Percentiles rank a stretch among this genome's conserved stretches.
phyloP scores from a whole-genome alignment of 2,113 vertebrate genomes.

The Cairina moschata region DNA sequence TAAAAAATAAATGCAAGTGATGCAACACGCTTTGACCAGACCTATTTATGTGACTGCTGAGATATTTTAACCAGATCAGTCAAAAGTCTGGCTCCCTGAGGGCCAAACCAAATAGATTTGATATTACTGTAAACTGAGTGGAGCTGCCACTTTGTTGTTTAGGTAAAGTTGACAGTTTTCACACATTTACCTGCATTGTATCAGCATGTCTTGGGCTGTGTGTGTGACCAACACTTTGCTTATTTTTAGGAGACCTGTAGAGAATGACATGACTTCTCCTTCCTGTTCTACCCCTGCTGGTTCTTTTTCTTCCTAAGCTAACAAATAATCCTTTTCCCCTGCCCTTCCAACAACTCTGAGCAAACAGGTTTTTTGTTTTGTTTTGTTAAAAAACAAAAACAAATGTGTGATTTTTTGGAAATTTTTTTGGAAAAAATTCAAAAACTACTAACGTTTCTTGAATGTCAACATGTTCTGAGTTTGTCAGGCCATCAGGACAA shows the following conservation, averaged over 20 bases:
- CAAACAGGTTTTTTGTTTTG: neutral
- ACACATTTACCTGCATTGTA: neutral
- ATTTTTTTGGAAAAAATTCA: neutral
- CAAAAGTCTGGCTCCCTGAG: neutral
- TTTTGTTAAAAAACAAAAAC: too few relatives aligned
- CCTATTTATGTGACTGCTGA: slow-evolving; percentile 20
- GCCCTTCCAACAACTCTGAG: neutral
- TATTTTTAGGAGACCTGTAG: neutral
- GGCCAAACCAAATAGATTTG: neutral
- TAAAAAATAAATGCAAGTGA: slow-evolving; percentile 56
- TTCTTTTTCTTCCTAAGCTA: neutral
- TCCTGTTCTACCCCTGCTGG: neutral
- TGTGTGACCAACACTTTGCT: neutral
- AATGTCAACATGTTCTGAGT: slow-evolving; percentile 1
- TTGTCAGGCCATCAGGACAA: slow-evolving; percentile 21
- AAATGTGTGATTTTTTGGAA: too few relatives aligned
- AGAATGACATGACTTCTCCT: neutral
- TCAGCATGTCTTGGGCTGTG: fast-evolving
- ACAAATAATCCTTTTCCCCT: neutral
- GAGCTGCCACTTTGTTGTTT: neutral
- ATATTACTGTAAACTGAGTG: neutral
- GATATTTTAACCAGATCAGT: slow-evolving; percentile 38
- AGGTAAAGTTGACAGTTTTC: neutral
- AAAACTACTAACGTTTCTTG: neutral
- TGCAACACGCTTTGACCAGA: slow-evolving; percentile 24